Evolutionary conservation across 2,888 invertebrate species (phyloP), one percentile per base, ranked within the genome.

Genomic region (Eupithecia tripunctaria): DNA sequence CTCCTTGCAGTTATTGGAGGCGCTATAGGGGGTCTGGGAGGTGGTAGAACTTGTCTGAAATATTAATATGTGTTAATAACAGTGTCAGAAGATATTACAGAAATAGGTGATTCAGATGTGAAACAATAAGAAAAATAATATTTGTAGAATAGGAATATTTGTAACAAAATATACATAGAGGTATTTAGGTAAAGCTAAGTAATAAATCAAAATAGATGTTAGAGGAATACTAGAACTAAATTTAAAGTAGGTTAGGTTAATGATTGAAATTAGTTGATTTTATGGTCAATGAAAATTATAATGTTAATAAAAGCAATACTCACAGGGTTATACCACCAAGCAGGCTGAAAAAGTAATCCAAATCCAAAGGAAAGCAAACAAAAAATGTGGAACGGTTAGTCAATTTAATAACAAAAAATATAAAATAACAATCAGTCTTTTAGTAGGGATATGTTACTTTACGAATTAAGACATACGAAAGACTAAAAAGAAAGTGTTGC

Each of bases 311-410:
- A 72, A 72, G n/a, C 67, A 41, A 86, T 96, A 97, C 98, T 98
- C 95, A 98, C 98, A 90, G 98, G 97, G 91, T 97, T 97, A 93
- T 98, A 98, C 98, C 98, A 98, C 98, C 98, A 98, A 86, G 97
- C 96, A 89, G 98, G 98, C 98, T 98, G 91, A 84, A 82, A 88
- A 81, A n/a, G 77, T 77, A 78, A 77, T 86, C 83, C 82, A 84
- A 81, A 81, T 86, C 84, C 92, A 86, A 88, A 80, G 82, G 91
- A 72, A 90, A 88, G 92, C 92, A 82, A 72, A 80, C 76, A 81
- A 78, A 81, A 83, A 78, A 71, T 68, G 74, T 29, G 27, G 32
- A 79, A 66, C 64, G 65, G 80, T 78, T 80, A 80, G 71, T 77
- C 71, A 78, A 78, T 72, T 79, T 81, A 75, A 38, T 62, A 81